Percentiles rank a stretch among this genome's conserved stretches.
These are phyloP conservation scores for Melieria omissa DNA, from an alignment of 2,888 invertebrate species.

Conservation along the genomic window DNA sequence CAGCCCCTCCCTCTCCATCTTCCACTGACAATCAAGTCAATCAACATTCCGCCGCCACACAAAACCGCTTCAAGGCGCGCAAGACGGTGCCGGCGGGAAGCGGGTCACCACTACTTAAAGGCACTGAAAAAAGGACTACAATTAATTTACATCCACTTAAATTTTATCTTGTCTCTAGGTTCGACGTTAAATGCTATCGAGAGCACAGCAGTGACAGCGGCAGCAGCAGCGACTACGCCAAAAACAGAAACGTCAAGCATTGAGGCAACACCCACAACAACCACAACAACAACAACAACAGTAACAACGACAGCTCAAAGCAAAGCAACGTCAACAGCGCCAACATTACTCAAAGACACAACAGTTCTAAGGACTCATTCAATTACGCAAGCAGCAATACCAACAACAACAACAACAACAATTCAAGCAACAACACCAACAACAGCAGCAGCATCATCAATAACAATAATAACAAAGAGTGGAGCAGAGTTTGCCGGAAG, in stretches of 20 bases:
- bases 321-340: neutral
- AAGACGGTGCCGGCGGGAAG: too few species aligned
- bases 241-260: conserved; percentile 15
- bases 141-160: conserved; percentile 43
- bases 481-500: too few species aligned
- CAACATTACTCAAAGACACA: conserved; percentile 53
- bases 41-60: too few species aligned
- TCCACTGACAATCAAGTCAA: too few species aligned
- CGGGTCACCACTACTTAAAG: too few species aligned
- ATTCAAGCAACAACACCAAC: too few species aligned
- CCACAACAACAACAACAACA: conserved; percentile 16
- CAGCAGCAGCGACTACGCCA: neutral
- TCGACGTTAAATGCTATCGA: conserved; percentile 37
- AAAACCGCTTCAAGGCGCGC: too few species aligned
- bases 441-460: too few species aligned
- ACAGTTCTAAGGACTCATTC: conserved; percentile 58
- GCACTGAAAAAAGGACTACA: conserved; percentile 12
- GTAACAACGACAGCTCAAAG: neutral
- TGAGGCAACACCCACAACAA: conserved; percentile 10
- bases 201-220: conserved; percentile 18
- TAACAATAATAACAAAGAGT: neutral
- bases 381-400: conserved; percentile 45
- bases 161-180: conserved; percentile 43
- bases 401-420: conserved; percentile 37
- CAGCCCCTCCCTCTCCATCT: too few species aligned